These are phyloP conservation scores for Condylura cristata DNA, from an alignment of 2,113 vertebrate genomes.

Conservation along the genomic window DNA sequence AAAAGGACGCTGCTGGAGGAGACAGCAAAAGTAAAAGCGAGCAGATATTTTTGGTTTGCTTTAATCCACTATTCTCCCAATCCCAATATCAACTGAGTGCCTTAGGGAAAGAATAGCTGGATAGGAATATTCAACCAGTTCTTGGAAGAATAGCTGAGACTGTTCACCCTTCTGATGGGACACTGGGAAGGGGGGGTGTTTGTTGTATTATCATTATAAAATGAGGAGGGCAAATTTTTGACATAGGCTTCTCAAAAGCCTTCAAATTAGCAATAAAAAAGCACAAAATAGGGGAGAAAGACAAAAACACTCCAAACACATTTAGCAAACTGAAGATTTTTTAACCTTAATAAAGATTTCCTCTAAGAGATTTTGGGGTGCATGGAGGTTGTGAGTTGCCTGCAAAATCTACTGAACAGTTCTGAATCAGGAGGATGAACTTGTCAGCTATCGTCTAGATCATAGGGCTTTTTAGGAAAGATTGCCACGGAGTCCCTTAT, in stretches of 20 bases:
- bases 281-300: background rate
- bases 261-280: background rate
- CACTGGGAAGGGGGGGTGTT: background rate
- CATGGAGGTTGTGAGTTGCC: background rate
- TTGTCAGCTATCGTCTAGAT: background rate
- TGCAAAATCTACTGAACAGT: background rate
- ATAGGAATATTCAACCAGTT: background rate
- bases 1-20: background rate
- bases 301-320: background rate
- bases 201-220: background rate
- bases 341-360: conserved; percentile 6
- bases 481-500: background rate
- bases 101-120: background rate
- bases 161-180: background rate
- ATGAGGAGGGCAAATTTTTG: conserved; percentile 1
- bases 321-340: background rate
- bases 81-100: background rate
- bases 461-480: background rate
- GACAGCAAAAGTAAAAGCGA: background rate
- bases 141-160: background rate
- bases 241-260: background rate
- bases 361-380: background rate
- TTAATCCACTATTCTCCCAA: background rate
- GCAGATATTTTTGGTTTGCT: background rate
- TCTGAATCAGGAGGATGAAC: background rate